Evolutionary conservation across 2,888 invertebrate species (phyloP), one percentile per base, ranked within the genome.

Genomic region (Acleris emargana): DNA sequence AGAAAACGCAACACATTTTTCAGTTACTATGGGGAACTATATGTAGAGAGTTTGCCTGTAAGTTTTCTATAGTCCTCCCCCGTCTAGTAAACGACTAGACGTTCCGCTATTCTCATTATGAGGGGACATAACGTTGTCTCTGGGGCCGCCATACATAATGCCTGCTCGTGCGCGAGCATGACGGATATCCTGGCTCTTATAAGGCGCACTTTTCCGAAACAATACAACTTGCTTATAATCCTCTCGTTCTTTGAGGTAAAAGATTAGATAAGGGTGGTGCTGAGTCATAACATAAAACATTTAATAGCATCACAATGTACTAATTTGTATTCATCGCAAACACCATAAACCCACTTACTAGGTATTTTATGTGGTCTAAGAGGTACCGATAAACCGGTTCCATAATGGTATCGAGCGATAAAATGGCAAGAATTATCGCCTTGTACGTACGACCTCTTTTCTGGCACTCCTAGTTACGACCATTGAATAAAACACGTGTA

Each of bases 41-140:
- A 69, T 69, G 67, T 68, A 73, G 76, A 74, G 75, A 70, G 71
- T 76, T 74, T 77, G 57, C 63, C 80, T 76, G 50, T 32, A 61
- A 25, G 22, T 38, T 51, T 60, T 57, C 66, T 57, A 20, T 52
- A 38, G 62, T 7, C 42, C 59, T 61, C 66, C 66, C 61, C 51
- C 22, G 80, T 76, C 79, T 80, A 71, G 75, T 76, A 76, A 83
- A 84, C 76, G 82, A 79, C 84, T 82, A 81, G 80, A 80, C 82
- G 79, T 79, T 86, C 86, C 82, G 84, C 76, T 68, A 78, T 71
- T 66, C 69, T 69, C 70, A 73, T 74, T 78, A 77, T 68, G 78
- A 80, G 80, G 84, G 81, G 62, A 52, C 59, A 62, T 66, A 61
- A 68, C 42, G 55, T 54, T 53, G 50, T 53, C 54, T 62, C 57